These are phyloP conservation scores for Cotesia typhae DNA, from an alignment of 1,140 invertebrate genomes.

Conservation along the genomic window DNA sequence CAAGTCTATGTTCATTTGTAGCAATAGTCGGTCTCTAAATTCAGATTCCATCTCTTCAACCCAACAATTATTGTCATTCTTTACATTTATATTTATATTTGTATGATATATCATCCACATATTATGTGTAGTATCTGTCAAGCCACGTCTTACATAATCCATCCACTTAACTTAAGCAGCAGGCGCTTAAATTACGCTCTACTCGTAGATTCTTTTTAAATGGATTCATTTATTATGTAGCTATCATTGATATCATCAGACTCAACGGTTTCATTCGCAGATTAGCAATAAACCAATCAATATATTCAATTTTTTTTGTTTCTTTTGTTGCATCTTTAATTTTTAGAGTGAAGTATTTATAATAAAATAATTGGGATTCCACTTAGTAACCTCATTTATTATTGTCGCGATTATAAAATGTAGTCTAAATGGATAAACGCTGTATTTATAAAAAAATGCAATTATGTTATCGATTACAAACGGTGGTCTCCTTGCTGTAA, in stretches of 20 bases:
- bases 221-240: constrained; percentile 43
- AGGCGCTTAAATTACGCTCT: background rate
- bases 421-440: no score
- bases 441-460: no score
- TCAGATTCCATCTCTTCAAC: background rate
- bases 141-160: constrained; percentile 11
- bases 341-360: no score
- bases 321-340: no score
- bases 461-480: no score
- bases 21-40: background rate
- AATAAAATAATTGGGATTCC: no score
- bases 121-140: background rate
- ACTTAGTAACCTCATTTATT: no score
- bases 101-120: background rate
- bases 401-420: no score
- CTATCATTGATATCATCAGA: constrained; percentile 49
- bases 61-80: no score
- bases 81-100: background rate
- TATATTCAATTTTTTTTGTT: background rate
- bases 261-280: background rate
- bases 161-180: background rate
- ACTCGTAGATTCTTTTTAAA: constrained; percentile 32
- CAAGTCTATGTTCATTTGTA: no score
- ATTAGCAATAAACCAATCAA: constrained; percentile 4
- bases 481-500: no score